phyloP scores from a whole-genome alignment of 2,113 vertebrate genomes.

The Notiomystis cincta region DNA sequence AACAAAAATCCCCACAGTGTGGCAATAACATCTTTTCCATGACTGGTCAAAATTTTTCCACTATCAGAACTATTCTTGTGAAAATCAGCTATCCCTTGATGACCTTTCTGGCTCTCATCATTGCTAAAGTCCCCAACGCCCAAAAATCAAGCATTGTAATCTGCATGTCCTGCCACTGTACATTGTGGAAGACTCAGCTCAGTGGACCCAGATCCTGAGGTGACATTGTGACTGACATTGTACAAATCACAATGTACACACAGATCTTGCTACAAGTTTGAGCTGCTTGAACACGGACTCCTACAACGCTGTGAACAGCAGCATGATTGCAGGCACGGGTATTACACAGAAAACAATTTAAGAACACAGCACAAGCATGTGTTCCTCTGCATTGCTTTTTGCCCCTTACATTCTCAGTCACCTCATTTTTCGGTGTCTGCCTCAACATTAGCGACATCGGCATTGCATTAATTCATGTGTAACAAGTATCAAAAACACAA shows the following conservation, averaged over 20 bases:
- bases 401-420: neutral
- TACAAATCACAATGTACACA: neutral
- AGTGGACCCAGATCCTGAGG: neutral
- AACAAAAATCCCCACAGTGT: neutral
- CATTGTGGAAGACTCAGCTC: neutral
- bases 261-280: neutral
- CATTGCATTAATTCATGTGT: neutral
- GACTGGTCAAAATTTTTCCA: neutral
- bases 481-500: neutral
- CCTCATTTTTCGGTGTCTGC: neutral
- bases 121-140: neutral
- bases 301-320: rapidly evolving
- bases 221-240: neutral
- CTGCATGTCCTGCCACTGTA: neutral
- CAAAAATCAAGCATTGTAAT: neutral
- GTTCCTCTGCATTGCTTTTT: neutral
- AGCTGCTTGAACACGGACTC: neutral
- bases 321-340: neutral
- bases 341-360: neutral
- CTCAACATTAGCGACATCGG: neutral
- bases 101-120: neutral
- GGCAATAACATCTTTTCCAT: neutral
- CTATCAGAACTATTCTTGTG: neutral
- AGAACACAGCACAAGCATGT: neutral
- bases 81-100: neutral